Base-by-base conservation (phyloP, 2,888 invertebrate genomes). In the Thereva unica region DNA sequence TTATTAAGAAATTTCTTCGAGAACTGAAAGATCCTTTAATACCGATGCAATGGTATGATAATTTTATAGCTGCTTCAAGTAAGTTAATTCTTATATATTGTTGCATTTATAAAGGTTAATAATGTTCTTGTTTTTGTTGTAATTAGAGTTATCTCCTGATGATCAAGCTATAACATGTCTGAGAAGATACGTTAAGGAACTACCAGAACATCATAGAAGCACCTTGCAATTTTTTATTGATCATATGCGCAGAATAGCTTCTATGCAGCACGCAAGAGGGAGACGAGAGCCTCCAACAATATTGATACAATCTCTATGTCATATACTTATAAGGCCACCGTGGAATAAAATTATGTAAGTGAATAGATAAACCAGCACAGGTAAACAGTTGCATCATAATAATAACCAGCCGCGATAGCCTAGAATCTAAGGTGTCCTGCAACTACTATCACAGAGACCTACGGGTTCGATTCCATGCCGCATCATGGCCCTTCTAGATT, bases 331-430 rank as follows among this genome's bases (percentile, higher is more conserved):
- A 50, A 82, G 90, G 69, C 91, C 91, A 23, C 89, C 89, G 5
- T 91, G 90, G 90, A 89, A 89, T 76, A 83, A 86, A 74, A 89
- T 90, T 71, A 86, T 89, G 89, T 89, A 83, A 85, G 86, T 82
- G 10, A 8, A 37, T 34, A 10, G 23, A 23, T 23, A 23, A 23
- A 23, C 23, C 23, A 23, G 23, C 2, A 23, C 1, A 23, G 23
- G 23, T 23, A 23, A 23, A 23, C 23, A 23, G 23, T 23, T 23
- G 23, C 23, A 23, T 23, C 23, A 23, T 23, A 2, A 23, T 23
- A 23, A 23, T 23, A 23, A 23, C 23, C 23, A 23, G 23, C 23
- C 23, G 23, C 2, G 23, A 23, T 23, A 23, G 23, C 23, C 23
- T 23, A 23, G 23, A 2, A 23, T 23, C 23, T 23, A 23, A 23